These are phyloP conservation scores for Helostoma temminkii DNA, from an alignment of 2,797 vertebrate species.

Conservation along the genomic window DNA sequence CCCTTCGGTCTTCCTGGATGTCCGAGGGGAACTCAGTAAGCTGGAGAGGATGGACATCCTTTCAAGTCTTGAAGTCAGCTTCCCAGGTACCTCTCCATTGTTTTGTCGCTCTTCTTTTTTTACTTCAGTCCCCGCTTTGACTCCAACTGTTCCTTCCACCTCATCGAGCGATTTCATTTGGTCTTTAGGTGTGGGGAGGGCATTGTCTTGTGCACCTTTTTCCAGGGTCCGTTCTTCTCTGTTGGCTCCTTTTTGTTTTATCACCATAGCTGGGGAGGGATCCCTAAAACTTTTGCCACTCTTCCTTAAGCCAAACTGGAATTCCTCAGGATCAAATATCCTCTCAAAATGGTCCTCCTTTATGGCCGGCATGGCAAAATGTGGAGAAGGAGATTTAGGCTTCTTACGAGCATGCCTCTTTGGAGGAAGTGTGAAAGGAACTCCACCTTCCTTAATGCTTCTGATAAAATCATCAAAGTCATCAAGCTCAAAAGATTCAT, in stretches of 20 bases:
- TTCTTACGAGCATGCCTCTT: slow-evolving; percentile 88
- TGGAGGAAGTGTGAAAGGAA: slow-evolving; percentile 86
- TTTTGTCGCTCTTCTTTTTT: slow-evolving; percentile 49
- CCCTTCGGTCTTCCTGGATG: slow-evolving; percentile 59
- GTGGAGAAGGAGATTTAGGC: slow-evolving; percentile 78
- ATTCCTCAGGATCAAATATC: slow-evolving; percentile 89
- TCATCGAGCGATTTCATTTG: slow-evolving; percentile 51
- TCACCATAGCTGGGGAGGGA: slow-evolving; percentile 85
- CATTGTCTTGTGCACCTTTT: slow-evolving; percentile 71
- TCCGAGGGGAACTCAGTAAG: slow-evolving; percentile 79
- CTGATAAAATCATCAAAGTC: slow-evolving; percentile 91
- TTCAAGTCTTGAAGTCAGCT: slow-evolving; percentile 88
- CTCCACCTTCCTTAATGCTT: slow-evolving; percentile 91
- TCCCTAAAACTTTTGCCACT: slow-evolving; percentile 75
- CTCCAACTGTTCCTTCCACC: slow-evolving; percentile 74
- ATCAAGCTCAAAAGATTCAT: slow-evolving; percentile 84
- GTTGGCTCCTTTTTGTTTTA: slow-evolving; percentile 88
- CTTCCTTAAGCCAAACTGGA: slow-evolving; percentile 91
- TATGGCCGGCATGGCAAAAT: slow-evolving; percentile 91
- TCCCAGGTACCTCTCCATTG: slow-evolving; percentile 76
- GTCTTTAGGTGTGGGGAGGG: slow-evolving; percentile 45
- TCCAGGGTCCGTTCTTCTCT: slow-evolving; percentile 77
- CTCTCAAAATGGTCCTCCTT: slow-evolving; percentile 94
- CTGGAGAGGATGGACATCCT: slow-evolving; percentile 93
- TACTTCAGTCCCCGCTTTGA: slow-evolving; percentile 61